These are phyloP conservation scores for Perithous albicinctus DNA, from an alignment of 2,888 invertebrate species.

Conservation along the genomic window DNA sequence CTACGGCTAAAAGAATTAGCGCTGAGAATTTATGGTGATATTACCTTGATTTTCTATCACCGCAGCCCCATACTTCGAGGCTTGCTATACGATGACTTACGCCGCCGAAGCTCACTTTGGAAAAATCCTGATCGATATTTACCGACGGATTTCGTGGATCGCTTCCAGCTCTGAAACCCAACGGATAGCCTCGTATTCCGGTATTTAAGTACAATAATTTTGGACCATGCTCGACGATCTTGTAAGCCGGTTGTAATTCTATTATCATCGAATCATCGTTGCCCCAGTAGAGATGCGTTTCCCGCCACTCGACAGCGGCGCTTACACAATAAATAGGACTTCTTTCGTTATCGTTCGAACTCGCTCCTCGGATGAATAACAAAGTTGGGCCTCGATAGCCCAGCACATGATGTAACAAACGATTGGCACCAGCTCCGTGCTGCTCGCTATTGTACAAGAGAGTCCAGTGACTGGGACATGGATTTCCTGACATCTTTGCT, in stretches of 20 bases:
- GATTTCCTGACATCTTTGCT: constrained; percentile 81
- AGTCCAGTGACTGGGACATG: constrained; percentile 91
- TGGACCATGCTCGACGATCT: constrained; percentile 87
- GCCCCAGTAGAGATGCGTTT: constrained; percentile 94
- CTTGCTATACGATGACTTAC: constrained; percentile 85
- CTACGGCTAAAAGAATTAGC: background rate
- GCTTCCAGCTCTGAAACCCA: constrained; percentile 92
- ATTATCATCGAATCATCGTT: constrained; percentile 91
- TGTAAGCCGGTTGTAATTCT: constrained; percentile 91
- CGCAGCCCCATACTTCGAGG: constrained; percentile 94
- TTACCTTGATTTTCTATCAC: constrained; percentile 88
- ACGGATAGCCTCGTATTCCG: constrained; percentile 93
- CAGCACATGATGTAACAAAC: constrained; percentile 95
- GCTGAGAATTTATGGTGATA: background rate
- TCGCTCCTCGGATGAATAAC: constrained; percentile 85
- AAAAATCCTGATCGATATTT: constrained; percentile 87
- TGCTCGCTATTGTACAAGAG: constrained; percentile 93
- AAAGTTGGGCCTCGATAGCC: constrained; percentile 89
- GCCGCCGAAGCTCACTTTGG: constrained; percentile 80
- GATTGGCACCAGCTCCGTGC: constrained; percentile 95
- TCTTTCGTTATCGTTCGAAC: constrained; percentile 83
- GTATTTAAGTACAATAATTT: constrained; percentile 95
- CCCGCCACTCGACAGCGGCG: constrained; percentile 93
- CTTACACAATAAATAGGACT: constrained; percentile 91
- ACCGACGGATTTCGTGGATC: constrained; percentile 92